These are phyloP conservation scores for Zootoca vivipara DNA, from an alignment of 2,113 vertebrate species.

Conservation along the genomic window DNA sequence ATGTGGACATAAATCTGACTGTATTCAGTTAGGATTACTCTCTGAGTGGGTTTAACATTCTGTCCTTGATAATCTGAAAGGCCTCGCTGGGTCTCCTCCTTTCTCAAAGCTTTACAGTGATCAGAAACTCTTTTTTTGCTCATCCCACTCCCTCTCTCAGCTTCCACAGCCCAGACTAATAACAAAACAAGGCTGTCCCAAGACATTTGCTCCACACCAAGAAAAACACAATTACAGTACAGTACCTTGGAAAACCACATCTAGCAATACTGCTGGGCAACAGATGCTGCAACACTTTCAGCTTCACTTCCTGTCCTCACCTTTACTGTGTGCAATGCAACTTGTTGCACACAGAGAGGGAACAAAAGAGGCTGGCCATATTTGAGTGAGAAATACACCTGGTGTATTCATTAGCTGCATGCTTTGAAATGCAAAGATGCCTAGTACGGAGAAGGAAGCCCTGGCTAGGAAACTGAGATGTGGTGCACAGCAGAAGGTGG, in stretches of 20 bases:
- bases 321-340: not conserved
- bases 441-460: not conserved
- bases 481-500: not conserved
- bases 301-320: not conserved
- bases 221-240: not conserved
- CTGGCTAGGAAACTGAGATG: not conserved
- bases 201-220: conserved; percentile 8
- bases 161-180: not conserved
- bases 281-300: not conserved
- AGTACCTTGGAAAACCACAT: not conserved
- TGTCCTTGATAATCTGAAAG: not conserved
- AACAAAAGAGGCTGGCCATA: not conserved
- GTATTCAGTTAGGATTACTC: no score
- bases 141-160: not conserved
- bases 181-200: not conserved
- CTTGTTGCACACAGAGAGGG: not conserved
- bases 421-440: not conserved
- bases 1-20: no score
- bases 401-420: not conserved
- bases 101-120: not conserved
- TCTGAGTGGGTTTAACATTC: no score
- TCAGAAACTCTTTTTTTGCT: not conserved
- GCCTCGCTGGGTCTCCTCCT: not conserved
- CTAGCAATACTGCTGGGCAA: not conserved
- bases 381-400: not conserved